Evolutionary conservation across 2,113 vertebrate species (phyloP).

Genomic region (Coturnix japonica): DNA sequence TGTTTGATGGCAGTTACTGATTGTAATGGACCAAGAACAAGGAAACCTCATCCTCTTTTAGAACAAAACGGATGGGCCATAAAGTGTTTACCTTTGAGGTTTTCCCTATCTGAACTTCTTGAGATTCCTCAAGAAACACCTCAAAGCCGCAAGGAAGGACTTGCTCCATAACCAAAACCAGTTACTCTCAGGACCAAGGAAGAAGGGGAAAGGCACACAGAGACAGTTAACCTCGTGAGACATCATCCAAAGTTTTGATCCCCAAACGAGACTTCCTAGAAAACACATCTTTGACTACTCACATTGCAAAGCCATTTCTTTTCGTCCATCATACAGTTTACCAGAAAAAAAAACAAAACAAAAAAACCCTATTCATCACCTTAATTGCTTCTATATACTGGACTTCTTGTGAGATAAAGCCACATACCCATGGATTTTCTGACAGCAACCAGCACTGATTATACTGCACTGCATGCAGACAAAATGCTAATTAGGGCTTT

Average conservation of each 20-base stretch:
- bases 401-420: background rate
- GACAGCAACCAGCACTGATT: conserved; percentile 46
- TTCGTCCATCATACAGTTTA: background rate
- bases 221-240: background rate
- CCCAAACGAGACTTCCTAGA: conserved; percentile 2
- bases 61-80: background rate
- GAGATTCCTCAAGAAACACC: background rate
- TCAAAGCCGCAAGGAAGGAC: background rate
- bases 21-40: accelerated
- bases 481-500: conserved; percentile 74
- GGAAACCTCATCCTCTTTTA: background rate
- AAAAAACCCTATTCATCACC: background rate
- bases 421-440: conserved; percentile 38
- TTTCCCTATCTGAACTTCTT: background rate
- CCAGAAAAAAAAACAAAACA: background rate
- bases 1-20: background rate
- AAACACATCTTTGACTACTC: background rate
- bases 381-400: conserved; percentile 14
- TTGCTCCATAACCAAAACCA: background rate
- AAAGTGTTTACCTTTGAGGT: background rate
- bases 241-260: background rate
- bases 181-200: background rate
- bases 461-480: conserved; percentile 15
- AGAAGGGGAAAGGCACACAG: background rate
- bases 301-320: background rate